These are phyloP conservation scores for Dromaius novaehollandiae DNA, from an alignment of 2,113 vertebrate genomes.

Conservation along the genomic window DNA sequence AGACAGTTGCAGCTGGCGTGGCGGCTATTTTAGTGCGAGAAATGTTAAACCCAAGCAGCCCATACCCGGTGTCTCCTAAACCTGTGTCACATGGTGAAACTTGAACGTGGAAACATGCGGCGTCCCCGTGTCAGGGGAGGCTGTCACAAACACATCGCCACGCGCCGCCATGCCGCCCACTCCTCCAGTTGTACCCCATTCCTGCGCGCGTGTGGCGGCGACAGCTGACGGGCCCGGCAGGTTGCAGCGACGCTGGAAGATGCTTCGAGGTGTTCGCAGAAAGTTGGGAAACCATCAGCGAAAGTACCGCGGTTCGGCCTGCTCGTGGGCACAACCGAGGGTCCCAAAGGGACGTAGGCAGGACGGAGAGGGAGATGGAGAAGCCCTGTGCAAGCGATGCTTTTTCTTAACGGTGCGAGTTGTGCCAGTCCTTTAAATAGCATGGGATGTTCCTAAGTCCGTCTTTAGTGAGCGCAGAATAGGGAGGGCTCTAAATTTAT, in stretches of 20 bases:
- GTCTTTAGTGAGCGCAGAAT: neutral
- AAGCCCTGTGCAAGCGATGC: neutral
- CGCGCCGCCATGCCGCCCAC: neutral
- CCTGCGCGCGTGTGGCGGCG: neutral
- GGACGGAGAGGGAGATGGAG: neutral
- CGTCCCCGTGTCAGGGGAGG: constrained; percentile 63
- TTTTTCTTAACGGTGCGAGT: rapidly evolving
- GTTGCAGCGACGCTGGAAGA: neutral
- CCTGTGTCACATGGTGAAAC: constrained; percentile 77
- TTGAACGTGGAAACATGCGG: constrained; percentile 62
- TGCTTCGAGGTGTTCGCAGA: neutral
- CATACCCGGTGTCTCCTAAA: constrained; percentile 48
- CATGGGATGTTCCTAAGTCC: constrained; percentile 6
- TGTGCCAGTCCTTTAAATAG: constrained; percentile 7
- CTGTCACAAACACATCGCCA: constrained; percentile 22
- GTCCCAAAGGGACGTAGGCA: rapidly evolving
- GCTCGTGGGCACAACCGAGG: neutral
- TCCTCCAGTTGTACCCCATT: neutral
- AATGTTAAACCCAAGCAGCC: constrained; percentile 74
- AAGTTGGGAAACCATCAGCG: neutral
- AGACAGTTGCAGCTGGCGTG: constrained; percentile 79
- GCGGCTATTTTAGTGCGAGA: constrained; percentile 78
- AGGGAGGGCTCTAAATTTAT: neutral
- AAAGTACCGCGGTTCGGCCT: rapidly evolving
- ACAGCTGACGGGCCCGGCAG: constrained; percentile 6